A percentile compares a stretch with the other conserved stretches of the same genome.
Evolutionary conservation across 2,888 invertebrate genomes (phyloP).

Genomic region (Lycophotia porphyrea): DNA sequence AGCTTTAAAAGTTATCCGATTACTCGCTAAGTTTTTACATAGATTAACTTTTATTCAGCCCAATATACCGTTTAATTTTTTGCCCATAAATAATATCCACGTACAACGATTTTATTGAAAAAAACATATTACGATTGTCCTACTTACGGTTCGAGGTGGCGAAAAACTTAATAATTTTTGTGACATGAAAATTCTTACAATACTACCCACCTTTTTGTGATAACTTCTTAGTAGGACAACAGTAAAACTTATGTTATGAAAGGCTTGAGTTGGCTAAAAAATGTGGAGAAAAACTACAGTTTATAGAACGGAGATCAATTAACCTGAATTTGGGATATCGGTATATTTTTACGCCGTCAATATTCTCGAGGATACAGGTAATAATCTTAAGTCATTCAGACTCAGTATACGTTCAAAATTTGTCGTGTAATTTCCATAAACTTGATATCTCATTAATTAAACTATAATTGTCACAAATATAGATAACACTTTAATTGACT

Average conservation of each 20-base stretch:
- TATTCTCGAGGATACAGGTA: background rate
- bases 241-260: conserved; percentile 19
- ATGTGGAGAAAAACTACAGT: conserved; percentile 25
- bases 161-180: conserved; percentile 47
- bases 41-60: conserved; percentile 42
- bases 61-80: conserved; percentile 41
- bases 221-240: conserved; percentile 13
- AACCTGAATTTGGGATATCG: conserved; percentile 31
- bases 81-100: conserved; percentile 28
- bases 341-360: background rate
- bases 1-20: conserved; percentile 24
- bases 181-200: conserved; percentile 31
- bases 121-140: conserved; percentile 38
- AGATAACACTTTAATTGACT: background rate
- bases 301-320: conserved; percentile 9
- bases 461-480: background rate
- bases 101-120: conserved; percentile 38
- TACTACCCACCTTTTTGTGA: conserved; percentile 37
- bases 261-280: conserved; percentile 13
- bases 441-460: background rate
- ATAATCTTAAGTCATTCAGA: background rate
- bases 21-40: conserved; percentile 38
- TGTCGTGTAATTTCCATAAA: background rate
- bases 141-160: conserved; percentile 18
- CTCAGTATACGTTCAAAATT: background rate